A percentile compares a stretch with the other conserved stretches of the same genome.
Conservation (phyloP, 1,140 invertebrate genomes). For the Pentalonia nigronervosa region DNA sequence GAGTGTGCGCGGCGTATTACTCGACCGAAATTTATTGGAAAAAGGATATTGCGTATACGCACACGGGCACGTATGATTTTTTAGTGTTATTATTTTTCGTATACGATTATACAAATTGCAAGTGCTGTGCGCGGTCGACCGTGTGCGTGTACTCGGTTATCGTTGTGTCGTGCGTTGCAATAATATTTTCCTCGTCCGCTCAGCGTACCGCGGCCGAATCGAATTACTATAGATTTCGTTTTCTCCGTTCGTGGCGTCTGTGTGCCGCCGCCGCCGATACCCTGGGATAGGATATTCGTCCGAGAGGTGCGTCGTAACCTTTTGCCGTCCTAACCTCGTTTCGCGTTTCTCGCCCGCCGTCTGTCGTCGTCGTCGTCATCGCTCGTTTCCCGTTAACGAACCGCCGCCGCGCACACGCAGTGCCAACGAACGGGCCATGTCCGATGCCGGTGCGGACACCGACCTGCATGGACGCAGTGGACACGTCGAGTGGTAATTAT, state of each 20-base stretch:
- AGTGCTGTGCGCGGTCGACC: neutral
- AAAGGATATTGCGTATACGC: constrained; percentile 50
- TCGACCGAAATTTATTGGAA: constrained; percentile 56
- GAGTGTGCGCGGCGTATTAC: constrained; percentile 58
- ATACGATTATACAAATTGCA: neutral
- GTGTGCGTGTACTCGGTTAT: constrained; percentile 41
- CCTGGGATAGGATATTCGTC: constrained; percentile 24
- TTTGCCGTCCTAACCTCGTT: constrained; percentile 57
- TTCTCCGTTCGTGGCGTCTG: constrained; percentile 39
- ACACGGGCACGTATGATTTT: constrained; percentile 54
- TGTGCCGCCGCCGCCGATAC: constrained; percentile 9
- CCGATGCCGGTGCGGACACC: constrained; percentile 51
- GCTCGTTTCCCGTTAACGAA: constrained; percentile 34
- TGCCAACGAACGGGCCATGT: constrained; percentile 36
- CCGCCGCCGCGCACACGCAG: neutral
- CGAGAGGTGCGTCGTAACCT: constrained; percentile 53
- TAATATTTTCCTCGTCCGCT: constrained; percentile 1
- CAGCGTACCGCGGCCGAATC: neutral
- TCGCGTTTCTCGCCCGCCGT: neutral
- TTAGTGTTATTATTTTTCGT: constrained; percentile 55
- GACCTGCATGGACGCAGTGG: constrained; percentile 3
- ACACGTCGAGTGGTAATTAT: constrained; percentile 35
- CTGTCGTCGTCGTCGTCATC: neutral
- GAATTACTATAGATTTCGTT: neutral
- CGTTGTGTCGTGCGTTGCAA: neutral